Evolutionary conservation across 2,113 vertebrate species (phyloP).

Genomic region (Rutilus rutilus): DNA sequence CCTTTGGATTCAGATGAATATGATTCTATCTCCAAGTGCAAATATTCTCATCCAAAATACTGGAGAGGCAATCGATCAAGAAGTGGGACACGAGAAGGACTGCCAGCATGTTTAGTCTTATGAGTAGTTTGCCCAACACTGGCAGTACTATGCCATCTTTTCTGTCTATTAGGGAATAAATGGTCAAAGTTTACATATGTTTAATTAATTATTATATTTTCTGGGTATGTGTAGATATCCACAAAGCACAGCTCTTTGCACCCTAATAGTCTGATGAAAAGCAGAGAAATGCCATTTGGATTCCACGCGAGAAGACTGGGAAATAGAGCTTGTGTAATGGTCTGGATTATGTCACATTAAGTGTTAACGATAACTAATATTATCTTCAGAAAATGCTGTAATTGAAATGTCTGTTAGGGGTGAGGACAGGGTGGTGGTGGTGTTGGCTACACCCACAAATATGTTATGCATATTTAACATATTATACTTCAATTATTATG

Average conservation of each 20-base stretch:
- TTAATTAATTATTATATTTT: no score
- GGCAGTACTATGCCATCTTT: background rate
- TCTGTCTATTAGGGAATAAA: background rate
- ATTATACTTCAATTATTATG: background rate
- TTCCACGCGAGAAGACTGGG: background rate
- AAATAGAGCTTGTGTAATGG: background rate
- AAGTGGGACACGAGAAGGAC: no score
- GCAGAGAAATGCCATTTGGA: background rate
- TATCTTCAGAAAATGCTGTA: background rate
- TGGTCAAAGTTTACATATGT: background rate
- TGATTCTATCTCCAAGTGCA: no score
- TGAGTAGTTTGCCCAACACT: background rate
- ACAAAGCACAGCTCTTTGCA: background rate
- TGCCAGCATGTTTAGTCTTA: no score
- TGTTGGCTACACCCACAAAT: background rate
- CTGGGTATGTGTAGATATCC: background rate
- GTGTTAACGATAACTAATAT: background rate
- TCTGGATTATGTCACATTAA: background rate
- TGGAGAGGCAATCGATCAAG: no score
- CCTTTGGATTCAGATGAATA: no score
- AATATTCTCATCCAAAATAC: no score
- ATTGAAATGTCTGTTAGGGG: background rate
- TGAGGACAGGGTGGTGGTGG: background rate
- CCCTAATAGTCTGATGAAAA: background rate
- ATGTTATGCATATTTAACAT: background rate